Evolutionary conservation across 92 coral and sea anemone species (phyloP).

Genomic region (Galaxea fascicularis): DNA sequence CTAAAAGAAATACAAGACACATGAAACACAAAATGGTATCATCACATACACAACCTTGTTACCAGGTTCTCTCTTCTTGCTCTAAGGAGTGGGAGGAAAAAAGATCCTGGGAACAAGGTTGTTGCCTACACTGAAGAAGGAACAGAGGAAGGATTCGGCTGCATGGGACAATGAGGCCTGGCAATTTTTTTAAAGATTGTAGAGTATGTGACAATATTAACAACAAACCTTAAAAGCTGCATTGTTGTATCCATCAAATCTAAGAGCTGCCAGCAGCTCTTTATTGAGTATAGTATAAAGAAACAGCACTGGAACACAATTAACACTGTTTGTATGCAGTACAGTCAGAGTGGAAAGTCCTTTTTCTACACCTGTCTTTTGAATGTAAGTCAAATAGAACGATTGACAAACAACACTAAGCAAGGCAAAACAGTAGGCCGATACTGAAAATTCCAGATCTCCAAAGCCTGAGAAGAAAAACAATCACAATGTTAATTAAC

Average conservation of each 20-base stretch:
- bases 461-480: constrained; percentile 77
- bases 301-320: constrained; percentile 83
- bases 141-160: too few relatives aligned
- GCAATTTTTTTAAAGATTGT: too few relatives aligned
- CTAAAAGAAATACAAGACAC: too few relatives aligned
- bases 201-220: too few relatives aligned
- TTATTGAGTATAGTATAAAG: constrained; percentile 66
- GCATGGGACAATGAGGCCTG: too few relatives aligned
- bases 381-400: constrained; percentile 85
- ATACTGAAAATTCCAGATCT: constrained; percentile 75
- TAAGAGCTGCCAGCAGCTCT: constrained; percentile 60
- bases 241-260: constrained; percentile 42
- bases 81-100: too few relatives aligned
- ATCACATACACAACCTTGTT: too few relatives aligned
- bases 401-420: constrained; percentile 91
- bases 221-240: constrained; percentile 25
- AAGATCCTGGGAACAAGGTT: too few relatives aligned
- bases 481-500: neutral
- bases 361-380: constrained; percentile 87
- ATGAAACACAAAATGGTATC: too few relatives aligned
- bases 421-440: constrained; percentile 87
- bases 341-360: constrained; percentile 83
- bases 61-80: too few relatives aligned
- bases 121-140: too few relatives aligned
- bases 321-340: constrained; percentile 85